phyloP scores from a whole-genome alignment of 2,113 vertebrate genomes.

The Rhineura floridana region DNA sequence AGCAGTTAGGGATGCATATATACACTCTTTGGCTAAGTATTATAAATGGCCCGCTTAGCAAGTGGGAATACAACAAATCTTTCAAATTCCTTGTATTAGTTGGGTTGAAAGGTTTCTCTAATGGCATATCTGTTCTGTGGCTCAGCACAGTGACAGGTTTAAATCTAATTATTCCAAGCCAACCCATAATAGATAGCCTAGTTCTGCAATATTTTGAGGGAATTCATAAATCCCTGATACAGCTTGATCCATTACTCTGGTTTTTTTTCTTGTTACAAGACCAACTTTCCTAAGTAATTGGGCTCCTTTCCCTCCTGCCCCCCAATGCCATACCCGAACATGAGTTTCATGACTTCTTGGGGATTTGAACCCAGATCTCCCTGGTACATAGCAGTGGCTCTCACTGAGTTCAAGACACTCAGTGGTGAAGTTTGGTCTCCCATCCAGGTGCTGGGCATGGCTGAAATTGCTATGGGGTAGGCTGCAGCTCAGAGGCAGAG shows the following conservation, averaged over 20 bases:
- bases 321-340: too few species aligned
- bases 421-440: background rate
- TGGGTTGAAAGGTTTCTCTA: conserved; percentile 30
- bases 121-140: background rate
- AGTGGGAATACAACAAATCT: background rate
- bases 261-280: background rate
- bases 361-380: background rate
- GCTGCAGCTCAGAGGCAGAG: background rate
- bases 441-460: background rate
- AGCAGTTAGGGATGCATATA: conserved; percentile 12
- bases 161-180: conserved; percentile 28
- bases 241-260: background rate
- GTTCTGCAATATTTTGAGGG: background rate
- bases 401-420: background rate
- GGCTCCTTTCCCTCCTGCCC: too few species aligned
- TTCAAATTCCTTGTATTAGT: conserved; percentile 20
- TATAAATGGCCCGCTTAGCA: conserved; percentile 14
- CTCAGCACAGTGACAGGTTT: conserved; percentile 5
- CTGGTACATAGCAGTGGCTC: background rate
- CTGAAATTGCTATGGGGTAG: background rate
- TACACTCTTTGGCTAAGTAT: background rate
- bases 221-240: background rate
- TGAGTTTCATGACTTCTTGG: background rate
- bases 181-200: conserved; percentile 5
- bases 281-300: background rate